Evolutionary conservation across 2,113 vertebrate species (phyloP).

Genomic region (Plecotus auritus): DNA sequence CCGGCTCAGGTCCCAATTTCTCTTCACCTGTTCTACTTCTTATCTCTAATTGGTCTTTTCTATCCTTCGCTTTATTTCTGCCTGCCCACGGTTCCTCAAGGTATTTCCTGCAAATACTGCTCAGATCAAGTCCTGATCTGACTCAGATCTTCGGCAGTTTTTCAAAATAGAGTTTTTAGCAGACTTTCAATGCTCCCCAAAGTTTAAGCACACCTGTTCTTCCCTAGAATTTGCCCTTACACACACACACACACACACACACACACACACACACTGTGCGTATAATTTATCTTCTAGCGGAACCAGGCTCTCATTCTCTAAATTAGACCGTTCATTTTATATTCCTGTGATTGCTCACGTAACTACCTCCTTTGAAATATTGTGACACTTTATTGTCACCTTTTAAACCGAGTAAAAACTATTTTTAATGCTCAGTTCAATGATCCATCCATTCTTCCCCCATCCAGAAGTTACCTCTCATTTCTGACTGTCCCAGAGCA

Average conservation of each 20-base stretch:
- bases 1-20: not conserved
- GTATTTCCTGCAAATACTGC: not conserved
- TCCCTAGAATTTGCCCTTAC: not conserved
- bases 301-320: not conserved
- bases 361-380: not conserved
- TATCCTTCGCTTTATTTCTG: not conserved
- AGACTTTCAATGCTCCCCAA: not conserved
- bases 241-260: not conserved
- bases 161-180: slow-evolving; percentile 5
- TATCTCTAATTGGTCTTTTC: not conserved
- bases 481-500: not conserved
- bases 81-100: not conserved
- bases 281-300: not conserved
- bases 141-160: not conserved
- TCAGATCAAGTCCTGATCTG: not conserved
- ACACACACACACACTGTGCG: not conserved
- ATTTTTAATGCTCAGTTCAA: not conserved
- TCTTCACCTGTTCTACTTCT: not conserved
- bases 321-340: not conserved
- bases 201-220: not conserved
- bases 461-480: not conserved
- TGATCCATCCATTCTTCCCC: not conserved
- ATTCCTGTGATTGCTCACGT: not conserved
- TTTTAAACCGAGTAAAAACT: not conserved
- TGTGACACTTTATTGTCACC: not conserved